These are phyloP conservation scores for Gonioctena quinquepunctata DNA, from an alignment of 1,140 invertebrate genomes.

Conservation along the genomic window DNA sequence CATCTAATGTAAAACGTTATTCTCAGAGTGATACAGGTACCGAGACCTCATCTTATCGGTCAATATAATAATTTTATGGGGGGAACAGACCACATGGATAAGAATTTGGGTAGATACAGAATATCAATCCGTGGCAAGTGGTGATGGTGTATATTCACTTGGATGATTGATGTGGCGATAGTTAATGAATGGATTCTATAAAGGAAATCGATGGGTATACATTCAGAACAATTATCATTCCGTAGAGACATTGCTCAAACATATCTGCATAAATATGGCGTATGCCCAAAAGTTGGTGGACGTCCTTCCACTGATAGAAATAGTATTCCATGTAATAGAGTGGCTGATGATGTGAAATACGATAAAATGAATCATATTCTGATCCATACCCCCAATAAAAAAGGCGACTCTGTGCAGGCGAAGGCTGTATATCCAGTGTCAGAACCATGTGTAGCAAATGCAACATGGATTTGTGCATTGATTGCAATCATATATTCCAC, in stretches of 20 bases:
- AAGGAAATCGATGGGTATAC: constrained; percentile 28
- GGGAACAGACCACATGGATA: constrained; percentile 46
- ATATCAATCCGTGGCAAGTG: constrained; percentile 36
- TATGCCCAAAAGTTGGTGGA: not conserved
- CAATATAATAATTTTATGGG: constrained; percentile 52
- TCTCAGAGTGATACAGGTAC: constrained; percentile 48
- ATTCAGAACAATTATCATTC: constrained; percentile 35
- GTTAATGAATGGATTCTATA: constrained; percentile 49
- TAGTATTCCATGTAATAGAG: constrained; percentile 10
- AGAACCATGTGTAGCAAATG: constrained; percentile 13
- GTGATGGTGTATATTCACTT: constrained; percentile 50
- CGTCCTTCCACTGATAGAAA: constrained; percentile 1
- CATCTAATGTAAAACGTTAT: constrained; percentile 44
- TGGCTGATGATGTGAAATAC: not conserved
- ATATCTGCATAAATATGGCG: constrained; percentile 31
- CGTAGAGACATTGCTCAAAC: constrained; percentile 32
- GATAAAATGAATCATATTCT: constrained; percentile 4
- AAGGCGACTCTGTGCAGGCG: constrained; percentile 8
- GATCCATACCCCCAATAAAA: constrained; percentile 1
- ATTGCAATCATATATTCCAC: constrained; percentile 11
- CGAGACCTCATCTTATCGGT: constrained; percentile 46
- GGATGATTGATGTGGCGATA: constrained; percentile 42
- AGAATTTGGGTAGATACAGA: not conserved
- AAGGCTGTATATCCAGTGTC: constrained; percentile 11
- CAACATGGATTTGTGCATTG: constrained; percentile 7